Conservation (phyloP, 2,113 vertebrate species). For the Hyaena hyaena region DNA sequence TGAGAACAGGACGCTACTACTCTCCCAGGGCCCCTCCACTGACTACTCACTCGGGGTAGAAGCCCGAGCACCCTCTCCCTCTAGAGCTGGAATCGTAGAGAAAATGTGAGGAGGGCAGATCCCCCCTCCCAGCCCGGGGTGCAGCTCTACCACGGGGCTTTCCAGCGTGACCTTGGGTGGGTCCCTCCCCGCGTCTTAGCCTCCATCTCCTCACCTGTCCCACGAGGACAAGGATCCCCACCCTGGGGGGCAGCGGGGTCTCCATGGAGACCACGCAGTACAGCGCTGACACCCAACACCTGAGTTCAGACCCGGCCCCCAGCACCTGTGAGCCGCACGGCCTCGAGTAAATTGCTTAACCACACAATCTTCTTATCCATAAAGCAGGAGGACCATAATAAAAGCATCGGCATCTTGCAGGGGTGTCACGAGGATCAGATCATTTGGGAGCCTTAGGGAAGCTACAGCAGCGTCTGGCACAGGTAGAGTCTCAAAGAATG, state of each 20-base stretch:
- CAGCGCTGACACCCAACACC: rapidly evolving
- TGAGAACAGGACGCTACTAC: background rate
- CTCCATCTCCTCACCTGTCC: background rate
- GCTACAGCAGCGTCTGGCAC: background rate
- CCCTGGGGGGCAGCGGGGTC: background rate
- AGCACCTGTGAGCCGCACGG: background rate
- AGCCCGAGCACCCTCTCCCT: background rate
- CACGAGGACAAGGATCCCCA: background rate
- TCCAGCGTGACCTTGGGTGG: background rate
- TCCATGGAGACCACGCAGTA: rapidly evolving
- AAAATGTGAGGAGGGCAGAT: background rate
- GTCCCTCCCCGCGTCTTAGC: background rate
- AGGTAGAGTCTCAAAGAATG: background rate
- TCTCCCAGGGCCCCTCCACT: background rate
- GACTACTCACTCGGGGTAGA: background rate
- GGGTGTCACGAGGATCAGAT: background rate
- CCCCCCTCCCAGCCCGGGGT: background rate
- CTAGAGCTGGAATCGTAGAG: background rate
- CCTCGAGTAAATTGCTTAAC: background rate
- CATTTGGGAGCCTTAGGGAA: background rate
- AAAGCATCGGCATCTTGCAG: background rate
- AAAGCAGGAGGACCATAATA: background rate
- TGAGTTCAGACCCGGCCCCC: background rate
- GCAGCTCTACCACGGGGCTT: rapidly evolving
- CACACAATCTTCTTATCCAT: background rate